phyloP scores from a whole-genome alignment of 1,140 invertebrate genomes.

The Trypoxylus dichotomus region DNA sequence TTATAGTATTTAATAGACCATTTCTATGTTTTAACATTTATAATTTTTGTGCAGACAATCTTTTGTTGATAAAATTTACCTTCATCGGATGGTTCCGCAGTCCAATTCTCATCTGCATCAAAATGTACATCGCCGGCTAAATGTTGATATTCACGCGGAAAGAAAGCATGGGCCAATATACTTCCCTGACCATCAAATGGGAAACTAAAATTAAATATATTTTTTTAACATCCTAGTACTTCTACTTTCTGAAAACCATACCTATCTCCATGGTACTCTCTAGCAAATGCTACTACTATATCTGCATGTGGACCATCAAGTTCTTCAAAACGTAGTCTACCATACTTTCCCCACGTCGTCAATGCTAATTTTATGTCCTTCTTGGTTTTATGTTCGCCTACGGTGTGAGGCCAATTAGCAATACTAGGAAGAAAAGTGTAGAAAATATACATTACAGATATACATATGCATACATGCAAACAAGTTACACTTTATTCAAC shows the following conservation, averaged over 20 bases:
- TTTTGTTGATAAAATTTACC: conserved; percentile 14
- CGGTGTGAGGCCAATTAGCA: conserved; percentile 64
- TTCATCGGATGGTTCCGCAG: conserved; percentile 41
- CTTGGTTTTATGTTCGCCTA: conserved; percentile 58
- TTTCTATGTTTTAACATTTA: background rate
- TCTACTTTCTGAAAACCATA: background rate
- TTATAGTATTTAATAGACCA: too few species aligned
- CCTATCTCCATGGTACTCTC: conserved; percentile 66
- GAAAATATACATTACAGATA: background rate
- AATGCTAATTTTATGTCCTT: conserved; percentile 61
- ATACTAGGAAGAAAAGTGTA: conserved; percentile 57
- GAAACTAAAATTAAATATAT: conserved; percentile 55
- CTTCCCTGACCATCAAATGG: conserved; percentile 71
- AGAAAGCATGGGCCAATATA: conserved; percentile 77
- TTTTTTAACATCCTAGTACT: background rate
- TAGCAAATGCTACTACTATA: conserved; percentile 67
- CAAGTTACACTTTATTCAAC: conserved; percentile 32
- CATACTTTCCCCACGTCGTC: conserved; percentile 65
- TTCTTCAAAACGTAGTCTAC: conserved; percentile 59
- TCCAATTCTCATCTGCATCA: conserved; percentile 75
- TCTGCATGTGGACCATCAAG: conserved; percentile 57
- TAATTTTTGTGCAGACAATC: too few species aligned
- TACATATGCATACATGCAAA: background rate
- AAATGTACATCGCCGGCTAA: conserved; percentile 73
- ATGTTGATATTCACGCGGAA: conserved; percentile 59